Percentiles rank a stretch among this genome's conserved stretches.
These are phyloP conservation scores for Pristionchus japonicus DNA, from an alignment of 2,888 invertebrate species.

Conservation along the genomic window DNA sequence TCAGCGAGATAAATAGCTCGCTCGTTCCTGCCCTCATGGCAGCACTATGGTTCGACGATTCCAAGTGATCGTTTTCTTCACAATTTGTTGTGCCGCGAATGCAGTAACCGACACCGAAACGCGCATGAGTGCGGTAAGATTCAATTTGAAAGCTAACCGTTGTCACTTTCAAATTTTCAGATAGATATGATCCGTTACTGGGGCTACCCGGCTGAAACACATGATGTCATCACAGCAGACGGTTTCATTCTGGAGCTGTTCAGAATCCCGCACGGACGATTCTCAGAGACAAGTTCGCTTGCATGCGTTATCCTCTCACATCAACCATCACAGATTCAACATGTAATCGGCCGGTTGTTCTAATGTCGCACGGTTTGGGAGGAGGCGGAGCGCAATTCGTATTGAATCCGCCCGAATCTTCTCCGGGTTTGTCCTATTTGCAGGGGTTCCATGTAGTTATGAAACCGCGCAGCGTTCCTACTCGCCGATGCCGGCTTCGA, in stretches of 20 bases:
- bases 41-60: too few species aligned
- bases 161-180: constrained; percentile 54
- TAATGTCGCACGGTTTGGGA: not conserved
- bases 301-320: not conserved
- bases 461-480: not conserved
- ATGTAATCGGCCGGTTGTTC: not conserved
- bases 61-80: too few species aligned
- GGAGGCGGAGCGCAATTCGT: not conserved
- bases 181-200: constrained; percentile 76
- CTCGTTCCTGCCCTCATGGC: too few species aligned
- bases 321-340: not conserved
- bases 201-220: constrained; percentile 78
- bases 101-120: not conserved
- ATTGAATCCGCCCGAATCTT: not conserved
- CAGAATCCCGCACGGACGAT: constrained; percentile 78
- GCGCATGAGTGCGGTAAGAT: not conserved
- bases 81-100: too few species aligned
- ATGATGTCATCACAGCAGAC: constrained; percentile 77
- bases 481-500: not conserved
- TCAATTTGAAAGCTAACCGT: not conserved
- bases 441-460: not conserved
- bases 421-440: not conserved
- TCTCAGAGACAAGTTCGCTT: not conserved
- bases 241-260: constrained; percentile 78
- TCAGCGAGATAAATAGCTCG: too few species aligned